phyloP scores from a whole-genome alignment of 2,113 vertebrate species.

The Rutilus rutilus region DNA sequence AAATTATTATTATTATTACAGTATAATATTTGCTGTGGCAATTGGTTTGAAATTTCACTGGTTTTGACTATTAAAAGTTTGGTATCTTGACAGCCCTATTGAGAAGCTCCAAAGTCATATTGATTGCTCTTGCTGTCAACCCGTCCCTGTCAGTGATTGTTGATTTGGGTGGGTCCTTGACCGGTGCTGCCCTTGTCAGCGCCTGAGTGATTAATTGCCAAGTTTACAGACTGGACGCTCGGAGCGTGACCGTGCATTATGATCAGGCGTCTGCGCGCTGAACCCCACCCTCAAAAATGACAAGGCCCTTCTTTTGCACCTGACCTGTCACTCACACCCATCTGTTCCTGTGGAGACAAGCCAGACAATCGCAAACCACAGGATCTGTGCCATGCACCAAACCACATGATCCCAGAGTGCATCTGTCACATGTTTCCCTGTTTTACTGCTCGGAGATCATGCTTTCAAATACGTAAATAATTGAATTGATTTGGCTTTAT shows the following conservation, averaged over 20 bases:
- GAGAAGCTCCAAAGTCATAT: background rate
- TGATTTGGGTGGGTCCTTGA: conserved; percentile 24
- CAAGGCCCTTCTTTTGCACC: conserved; percentile 31
- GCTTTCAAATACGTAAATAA: background rate
- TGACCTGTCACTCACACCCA: conserved; percentile 41
- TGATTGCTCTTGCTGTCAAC: conserved; percentile 31
- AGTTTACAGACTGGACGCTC: background rate
- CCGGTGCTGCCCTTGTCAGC: background rate
- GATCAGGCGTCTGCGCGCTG: conserved; percentile 8
- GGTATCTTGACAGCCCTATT: background rate
- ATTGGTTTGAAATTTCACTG: background rate
- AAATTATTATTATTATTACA: background rate
- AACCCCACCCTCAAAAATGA: conserved; percentile 1
- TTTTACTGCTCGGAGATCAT: background rate
- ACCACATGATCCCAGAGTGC: conserved; percentile 8
- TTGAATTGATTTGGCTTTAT: conserved; percentile 4
- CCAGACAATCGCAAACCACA: conserved; percentile 14
- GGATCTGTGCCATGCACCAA: conserved; percentile 16
- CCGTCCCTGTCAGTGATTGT: background rate
- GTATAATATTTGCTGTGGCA: background rate
- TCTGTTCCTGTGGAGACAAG: conserved; percentile 34
- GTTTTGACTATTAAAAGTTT: background rate
- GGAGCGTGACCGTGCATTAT: conserved; percentile 2
- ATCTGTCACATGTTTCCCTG: conserved; percentile 27
- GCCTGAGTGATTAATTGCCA: conserved; percentile 9